A percentile compares a stretch with the other conserved stretches of the same genome.
Conservation (phyloP, 2,113 vertebrate genomes). For the Phalacrocorax brasilianus region DNA sequence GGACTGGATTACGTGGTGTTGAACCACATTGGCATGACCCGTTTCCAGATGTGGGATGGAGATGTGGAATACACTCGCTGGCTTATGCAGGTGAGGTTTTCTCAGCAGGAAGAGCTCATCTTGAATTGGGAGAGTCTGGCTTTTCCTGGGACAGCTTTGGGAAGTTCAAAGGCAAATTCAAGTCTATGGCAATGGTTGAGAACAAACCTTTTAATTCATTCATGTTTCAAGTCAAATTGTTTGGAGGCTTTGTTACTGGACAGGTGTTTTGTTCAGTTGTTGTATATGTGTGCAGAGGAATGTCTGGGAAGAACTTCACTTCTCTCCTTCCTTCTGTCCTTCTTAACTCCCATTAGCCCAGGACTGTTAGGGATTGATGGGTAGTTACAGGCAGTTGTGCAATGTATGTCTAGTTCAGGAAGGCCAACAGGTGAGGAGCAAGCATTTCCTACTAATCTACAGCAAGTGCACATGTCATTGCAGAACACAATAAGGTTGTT, state of each 20-base stretch:
- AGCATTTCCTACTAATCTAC: not conserved
- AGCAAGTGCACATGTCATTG: not conserved
- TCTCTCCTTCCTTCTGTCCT: not conserved
- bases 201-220: not conserved
- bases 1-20: slow-evolving; percentile 85
- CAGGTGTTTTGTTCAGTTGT: not conserved
- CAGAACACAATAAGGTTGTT: not conserved
- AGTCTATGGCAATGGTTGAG: not conserved
- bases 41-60: slow-evolving; percentile 76
- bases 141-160: not conserved
- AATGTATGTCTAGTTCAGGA: not conserved
- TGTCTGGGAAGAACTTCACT: not conserved
- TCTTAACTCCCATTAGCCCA: not conserved
- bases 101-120: not conserved
- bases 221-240: not conserved
- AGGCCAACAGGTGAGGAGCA: not conserved
- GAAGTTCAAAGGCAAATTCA: not conserved
- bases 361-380: too few relatives aligned
- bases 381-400: not conserved
- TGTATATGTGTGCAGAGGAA: not conserved
- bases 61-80: slow-evolving; percentile 75
- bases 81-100: slow-evolving; percentile 82
- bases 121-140: not conserved
- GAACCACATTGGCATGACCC: slow-evolving; percentile 80
- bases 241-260: not conserved